Evolutionary conservation across 2,888 invertebrate genomes (phyloP).

Genomic region (Electrophaes corylata): DNA sequence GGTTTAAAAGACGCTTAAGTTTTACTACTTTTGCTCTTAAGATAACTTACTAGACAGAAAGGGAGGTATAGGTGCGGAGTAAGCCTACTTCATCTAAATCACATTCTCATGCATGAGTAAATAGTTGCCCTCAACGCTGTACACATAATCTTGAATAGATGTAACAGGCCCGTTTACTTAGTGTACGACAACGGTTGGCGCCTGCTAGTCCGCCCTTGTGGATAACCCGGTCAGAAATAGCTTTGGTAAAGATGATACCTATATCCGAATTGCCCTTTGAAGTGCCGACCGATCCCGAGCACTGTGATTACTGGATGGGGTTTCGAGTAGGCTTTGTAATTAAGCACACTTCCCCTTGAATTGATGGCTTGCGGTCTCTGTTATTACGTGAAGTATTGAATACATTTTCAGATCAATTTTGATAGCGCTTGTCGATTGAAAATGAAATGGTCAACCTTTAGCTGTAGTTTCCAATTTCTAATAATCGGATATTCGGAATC

Average conservation of each 20-base stretch:
- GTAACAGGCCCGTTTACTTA: background rate
- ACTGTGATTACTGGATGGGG: constrained; percentile 44
- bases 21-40: too few species aligned
- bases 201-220: constrained; percentile 17
- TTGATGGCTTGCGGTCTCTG: constrained; percentile 34
- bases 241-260: constrained; percentile 46
- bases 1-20: too few species aligned
- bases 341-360: constrained; percentile 36
- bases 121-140: background rate
- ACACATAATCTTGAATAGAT: background rate
- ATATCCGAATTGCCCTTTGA: constrained; percentile 39
- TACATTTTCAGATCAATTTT: constrained; percentile 25
- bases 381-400: constrained; percentile 21
- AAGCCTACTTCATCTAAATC: too few species aligned
- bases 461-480: constrained; percentile 7
- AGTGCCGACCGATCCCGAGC: constrained; percentile 39
- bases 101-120: background rate
- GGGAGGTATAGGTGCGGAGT: too few species aligned
- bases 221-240: constrained; percentile 43
- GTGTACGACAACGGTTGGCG: constrained; percentile 15
- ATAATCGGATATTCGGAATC: background rate
- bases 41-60: too few species aligned
- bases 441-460: constrained; percentile 8
- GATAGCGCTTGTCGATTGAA: constrained; percentile 8
- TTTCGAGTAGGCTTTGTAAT: constrained; percentile 39